Evolutionary conservation across 2,888 invertebrate species (phyloP), one percentile per base, ranked within the genome.

Genomic region (Euspilapteryx auroguttella): DNA sequence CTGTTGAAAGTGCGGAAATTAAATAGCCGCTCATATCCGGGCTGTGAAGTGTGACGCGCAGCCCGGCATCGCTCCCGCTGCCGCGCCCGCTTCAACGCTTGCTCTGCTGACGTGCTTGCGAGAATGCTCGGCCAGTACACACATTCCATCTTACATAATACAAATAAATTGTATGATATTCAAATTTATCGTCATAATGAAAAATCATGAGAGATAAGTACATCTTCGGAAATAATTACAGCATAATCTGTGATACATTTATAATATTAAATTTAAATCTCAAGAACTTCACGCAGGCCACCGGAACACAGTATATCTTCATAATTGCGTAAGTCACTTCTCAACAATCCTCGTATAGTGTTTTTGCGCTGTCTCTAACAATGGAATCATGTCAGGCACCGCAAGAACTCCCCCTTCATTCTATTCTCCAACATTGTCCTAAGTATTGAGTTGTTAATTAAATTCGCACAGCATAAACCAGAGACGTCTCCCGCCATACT

Each of bases 391-490:
- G 66, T 62, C 63, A 63, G 66, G 61, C 55, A 44, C 53, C 54
- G 52, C 59, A 64, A 68, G 62, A 66, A 64, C 62, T 40, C 53
- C 57, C 55, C 58, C 56, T 52, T 52, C 54, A 49, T 57, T 56
- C 28, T 31, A 34, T 34, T 35, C 33, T 34, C 33, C 33, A 30
- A 33, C 55, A 49, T 40, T 53, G 53, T 55, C 17, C 17, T 17
- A 61, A 57, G 61, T 63, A 69, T 69, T 63, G 69, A 65, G 63
- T 64, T 65, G 66, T 68, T 73, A 71, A 75, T 73, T 73, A 73
- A 69, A 71, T 68, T 61, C 61, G 54, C 54, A 55, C 62, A 64
- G 59, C 17, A 8, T 17, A 8, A 17, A 8, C 17, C 17, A 8
- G 17, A 17, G 27, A 34, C 17, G 17, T 17, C 8, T 17, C 8